Evolutionary conservation across 2,113 vertebrate genomes (phyloP).

Genomic region (Proterorhinus semilunaris): DNA sequence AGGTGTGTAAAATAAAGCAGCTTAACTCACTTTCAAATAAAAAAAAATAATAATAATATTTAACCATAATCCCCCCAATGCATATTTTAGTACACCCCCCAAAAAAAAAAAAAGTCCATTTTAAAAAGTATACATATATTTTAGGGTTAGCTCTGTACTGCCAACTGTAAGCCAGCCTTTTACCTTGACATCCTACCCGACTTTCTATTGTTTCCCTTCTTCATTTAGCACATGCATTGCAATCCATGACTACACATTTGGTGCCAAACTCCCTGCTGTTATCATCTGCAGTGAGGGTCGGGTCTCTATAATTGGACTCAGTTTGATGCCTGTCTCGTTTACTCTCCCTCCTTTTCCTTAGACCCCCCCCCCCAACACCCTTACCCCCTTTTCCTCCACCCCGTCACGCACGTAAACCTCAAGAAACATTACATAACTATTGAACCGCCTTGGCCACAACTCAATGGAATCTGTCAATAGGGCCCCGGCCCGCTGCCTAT

Average conservation of each 20-base stretch:
- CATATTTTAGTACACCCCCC: too few relatives aligned
- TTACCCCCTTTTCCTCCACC: not conserved
- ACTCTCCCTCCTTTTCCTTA: not conserved
- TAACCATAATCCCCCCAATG: too few relatives aligned
- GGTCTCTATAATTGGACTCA: constrained; percentile 33
- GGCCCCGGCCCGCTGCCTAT: constrained; percentile 31
- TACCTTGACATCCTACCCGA: not conserved
- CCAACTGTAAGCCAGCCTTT: not conserved
- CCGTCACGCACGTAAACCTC: not conserved
- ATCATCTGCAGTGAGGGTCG: not conserved
- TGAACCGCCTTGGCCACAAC: constrained; percentile 43
- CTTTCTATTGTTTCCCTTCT: not conserved
- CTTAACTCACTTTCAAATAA: not conserved
- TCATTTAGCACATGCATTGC: not conserved
- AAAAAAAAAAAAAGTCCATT: too few relatives aligned
- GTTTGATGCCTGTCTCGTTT: constrained; percentile 35
- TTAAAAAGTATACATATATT: too few relatives aligned
- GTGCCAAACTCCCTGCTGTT: constrained; percentile 17
- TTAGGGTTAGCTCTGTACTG: not conserved
- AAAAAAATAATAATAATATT: too few relatives aligned
- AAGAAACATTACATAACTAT: constrained; percentile 50
- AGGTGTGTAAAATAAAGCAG: not conserved
- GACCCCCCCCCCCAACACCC: not conserved
- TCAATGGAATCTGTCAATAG: constrained; percentile 55
- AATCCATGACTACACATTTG: not conserved